Evolutionary conservation across 2,797 vertebrate genomes (phyloP).

Genomic region (Pagetopsis macropterus): DNA sequence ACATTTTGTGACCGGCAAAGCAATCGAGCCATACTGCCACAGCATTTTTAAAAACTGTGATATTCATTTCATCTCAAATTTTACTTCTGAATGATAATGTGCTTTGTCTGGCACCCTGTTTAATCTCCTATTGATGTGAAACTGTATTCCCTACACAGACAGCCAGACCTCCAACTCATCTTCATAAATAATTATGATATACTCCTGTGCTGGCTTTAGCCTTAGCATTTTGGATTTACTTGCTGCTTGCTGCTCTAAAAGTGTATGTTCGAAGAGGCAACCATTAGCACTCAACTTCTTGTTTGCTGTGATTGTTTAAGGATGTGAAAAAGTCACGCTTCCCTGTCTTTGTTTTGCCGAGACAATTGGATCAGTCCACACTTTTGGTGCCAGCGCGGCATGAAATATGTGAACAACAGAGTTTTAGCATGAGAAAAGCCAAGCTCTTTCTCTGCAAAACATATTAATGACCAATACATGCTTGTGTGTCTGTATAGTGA

Average conservation of each 20-base stretch:
- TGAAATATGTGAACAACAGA: conserved; percentile 25
- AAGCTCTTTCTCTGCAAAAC: conserved; percentile 8
- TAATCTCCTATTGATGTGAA: not conserved
- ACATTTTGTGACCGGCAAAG: not conserved
- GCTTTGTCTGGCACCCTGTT: not conserved
- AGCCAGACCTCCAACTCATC: no score
- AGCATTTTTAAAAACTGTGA: not conserved
- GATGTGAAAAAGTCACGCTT: conserved; percentile 5
- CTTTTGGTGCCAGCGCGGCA: conserved; percentile 8
- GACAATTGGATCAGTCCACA: conserved; percentile 24
- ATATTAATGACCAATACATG: conserved; percentile 28
- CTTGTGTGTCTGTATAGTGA: not conserved
- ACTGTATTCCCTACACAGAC: not conserved
- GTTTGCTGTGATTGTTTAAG: not conserved
- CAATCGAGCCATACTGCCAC: not conserved
- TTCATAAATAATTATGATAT: no score
- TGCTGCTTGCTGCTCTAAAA: conserved; percentile 7
- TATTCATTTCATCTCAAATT: not conserved
- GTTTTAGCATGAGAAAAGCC: conserved; percentile 20
- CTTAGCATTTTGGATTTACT: not conserved
- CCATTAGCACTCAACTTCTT: not conserved
- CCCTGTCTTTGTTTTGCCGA: conserved; percentile 22
- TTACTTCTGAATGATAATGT: not conserved
- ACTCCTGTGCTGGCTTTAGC: not conserved
- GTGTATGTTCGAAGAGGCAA: not conserved